These are phyloP conservation scores for Alcedo atthis DNA, from an alignment of 2,797 vertebrate species.

Conservation along the genomic window DNA sequence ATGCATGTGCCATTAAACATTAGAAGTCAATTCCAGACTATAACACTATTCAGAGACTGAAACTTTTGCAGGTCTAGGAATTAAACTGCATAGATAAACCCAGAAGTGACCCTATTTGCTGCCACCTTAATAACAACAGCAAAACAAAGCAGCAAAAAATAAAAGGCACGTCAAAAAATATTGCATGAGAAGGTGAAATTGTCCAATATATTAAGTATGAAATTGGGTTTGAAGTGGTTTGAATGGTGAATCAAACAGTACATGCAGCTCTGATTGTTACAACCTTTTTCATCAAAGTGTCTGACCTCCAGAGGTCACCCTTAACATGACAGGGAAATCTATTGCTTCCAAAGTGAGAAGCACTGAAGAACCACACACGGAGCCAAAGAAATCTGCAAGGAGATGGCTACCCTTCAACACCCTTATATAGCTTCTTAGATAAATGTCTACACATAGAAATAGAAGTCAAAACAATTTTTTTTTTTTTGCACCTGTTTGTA, in stretches of 20 bases:
- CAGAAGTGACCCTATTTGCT: background rate
- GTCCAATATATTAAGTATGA: background rate
- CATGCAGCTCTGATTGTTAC: background rate
- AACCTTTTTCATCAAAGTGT: background rate
- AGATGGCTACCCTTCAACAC: background rate
- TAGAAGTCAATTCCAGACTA: background rate
- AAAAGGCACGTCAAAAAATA: background rate
- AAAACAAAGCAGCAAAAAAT: background rate
- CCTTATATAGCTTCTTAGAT: background rate
- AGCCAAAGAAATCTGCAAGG: background rate
- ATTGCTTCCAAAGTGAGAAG: fast-evolving
- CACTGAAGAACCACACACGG: background rate
- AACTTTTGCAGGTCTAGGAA: background rate
- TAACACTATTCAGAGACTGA: background rate
- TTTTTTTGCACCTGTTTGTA: background rate
- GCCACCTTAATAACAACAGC: background rate
- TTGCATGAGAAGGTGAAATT: background rate
- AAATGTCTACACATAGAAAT: background rate
- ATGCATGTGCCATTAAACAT: fast-evolving
- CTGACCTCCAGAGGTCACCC: background rate
- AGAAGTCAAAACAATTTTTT: background rate
- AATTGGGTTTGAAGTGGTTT: background rate
- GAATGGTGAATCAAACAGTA: background rate
- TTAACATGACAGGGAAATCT: background rate
- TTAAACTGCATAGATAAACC: background rate